Conservation (phyloP, 2,888 invertebrate species). For the Acanthoscelides obtectus region DNA sequence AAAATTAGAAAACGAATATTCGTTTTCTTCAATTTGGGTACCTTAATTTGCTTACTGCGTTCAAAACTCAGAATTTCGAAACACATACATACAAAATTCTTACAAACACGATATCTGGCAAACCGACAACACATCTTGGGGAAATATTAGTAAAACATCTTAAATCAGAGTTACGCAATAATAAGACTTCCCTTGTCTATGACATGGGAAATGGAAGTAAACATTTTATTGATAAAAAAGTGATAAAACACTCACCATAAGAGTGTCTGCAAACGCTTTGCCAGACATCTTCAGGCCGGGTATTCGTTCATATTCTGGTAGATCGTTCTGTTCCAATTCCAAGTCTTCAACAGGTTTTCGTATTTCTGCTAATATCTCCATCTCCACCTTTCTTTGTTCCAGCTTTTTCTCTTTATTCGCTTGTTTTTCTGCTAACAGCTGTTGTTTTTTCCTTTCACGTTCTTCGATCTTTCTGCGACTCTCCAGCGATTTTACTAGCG, state of each 20-base stretch:
- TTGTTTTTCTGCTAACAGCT: slow-evolving; percentile 77
- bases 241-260: slow-evolving; percentile 69
- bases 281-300: slow-evolving; percentile 64
- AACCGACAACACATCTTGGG: too few species aligned
- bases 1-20: too few species aligned
- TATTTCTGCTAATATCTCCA: slow-evolving; percentile 64
- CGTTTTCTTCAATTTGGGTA: too few species aligned
- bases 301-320: slow-evolving; percentile 72
- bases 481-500: slow-evolving; percentile 83
- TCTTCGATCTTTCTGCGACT: slow-evolving; percentile 83
- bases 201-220: too few species aligned
- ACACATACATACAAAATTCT: too few species aligned
- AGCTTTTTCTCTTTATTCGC: slow-evolving; percentile 81
- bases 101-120: too few species aligned
- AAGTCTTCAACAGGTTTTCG: slow-evolving; percentile 91
- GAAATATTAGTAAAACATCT: too few species aligned
- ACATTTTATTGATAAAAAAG: too few species aligned
- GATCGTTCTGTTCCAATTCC: slow-evolving; percentile 69
- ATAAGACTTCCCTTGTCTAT: too few species aligned
- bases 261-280: slow-evolving; percentile 83
- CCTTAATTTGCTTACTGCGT: too few species aligned
- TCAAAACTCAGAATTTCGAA: too few species aligned
- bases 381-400: slow-evolving; percentile 63
- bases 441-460: slow-evolving; percentile 69
- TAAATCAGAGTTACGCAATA: too few species aligned